A percentile compares a stretch with the other conserved stretches of the same genome.
These are phyloP conservation scores for Melipona quadrifasciata DNA, from an alignment of 1,140 invertebrate genomes.

Conservation along the genomic window DNA sequence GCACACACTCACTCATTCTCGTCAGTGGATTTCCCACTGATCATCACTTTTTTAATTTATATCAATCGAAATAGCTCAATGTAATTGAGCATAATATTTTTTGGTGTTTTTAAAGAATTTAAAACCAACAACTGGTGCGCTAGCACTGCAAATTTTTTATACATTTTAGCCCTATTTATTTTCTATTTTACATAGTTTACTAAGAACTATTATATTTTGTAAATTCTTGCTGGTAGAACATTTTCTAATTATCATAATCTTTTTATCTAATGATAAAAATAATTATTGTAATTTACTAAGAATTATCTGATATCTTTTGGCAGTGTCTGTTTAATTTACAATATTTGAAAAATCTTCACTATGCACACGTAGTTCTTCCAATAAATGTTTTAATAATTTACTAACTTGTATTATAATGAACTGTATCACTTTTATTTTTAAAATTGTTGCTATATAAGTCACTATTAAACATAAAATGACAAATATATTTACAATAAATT, in stretches of 20 bases:
- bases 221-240: not conserved
- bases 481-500: conserved; percentile 62
- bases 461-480: conserved; percentile 40
- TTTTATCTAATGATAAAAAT: not conserved
- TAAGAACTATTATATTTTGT: conserved; percentile 6
- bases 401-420: conserved; percentile 5
- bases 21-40: conserved; percentile 73
- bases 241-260: not conserved
- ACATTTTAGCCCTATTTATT: conserved; percentile 65
- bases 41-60: conserved; percentile 69
- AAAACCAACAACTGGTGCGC: conserved; percentile 57
- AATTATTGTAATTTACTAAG: conserved; percentile 22
- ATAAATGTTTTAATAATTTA: not conserved
- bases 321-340: conserved; percentile 33
- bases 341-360: conserved; percentile 35
- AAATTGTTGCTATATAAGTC: conserved; percentile 38
- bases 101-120: conserved; percentile 61
- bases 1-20: conserved; percentile 80
- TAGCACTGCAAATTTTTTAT: conserved; percentile 58
- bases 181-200: conserved; percentile 25
- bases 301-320: conserved; percentile 25
- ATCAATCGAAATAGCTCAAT: conserved; percentile 62
- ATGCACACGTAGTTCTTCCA: conserved; percentile 16
- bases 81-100: conserved; percentile 56
- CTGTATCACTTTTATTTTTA: conserved; percentile 20